A percentile compares a stretch with the other conserved stretches of the same genome.
phyloP scores from a whole-genome alignment of 2,113 vertebrate species.

The Urocolius indicus region DNA sequence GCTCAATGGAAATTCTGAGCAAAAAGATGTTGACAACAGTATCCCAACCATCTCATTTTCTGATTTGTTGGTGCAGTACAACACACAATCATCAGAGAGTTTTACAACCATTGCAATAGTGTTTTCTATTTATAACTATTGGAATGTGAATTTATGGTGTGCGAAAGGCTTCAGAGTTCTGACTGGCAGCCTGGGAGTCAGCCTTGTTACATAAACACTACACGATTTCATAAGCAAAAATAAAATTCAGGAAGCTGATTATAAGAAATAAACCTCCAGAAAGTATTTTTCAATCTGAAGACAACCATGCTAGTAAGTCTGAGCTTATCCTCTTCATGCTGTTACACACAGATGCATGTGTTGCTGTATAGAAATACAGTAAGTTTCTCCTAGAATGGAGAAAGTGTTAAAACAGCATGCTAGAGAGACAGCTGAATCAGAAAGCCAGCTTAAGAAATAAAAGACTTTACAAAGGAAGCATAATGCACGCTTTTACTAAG shows the following conservation, averaged over 20 bases:
- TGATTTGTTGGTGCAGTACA: constrained; percentile 47
- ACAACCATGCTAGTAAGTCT: background rate
- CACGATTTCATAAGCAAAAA: constrained; percentile 52
- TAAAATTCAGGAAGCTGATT: constrained; percentile 37
- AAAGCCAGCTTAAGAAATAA: background rate
- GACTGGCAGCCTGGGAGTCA: constrained; percentile 50
- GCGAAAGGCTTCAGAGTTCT: constrained; percentile 45
- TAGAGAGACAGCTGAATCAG: constrained; percentile 10
- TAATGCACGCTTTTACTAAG: constrained; percentile 29
- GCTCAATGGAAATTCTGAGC: constrained; percentile 57
- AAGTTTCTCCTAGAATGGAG: background rate
- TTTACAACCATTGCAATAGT: constrained; percentile 36
- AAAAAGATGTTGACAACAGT: constrained; percentile 57
- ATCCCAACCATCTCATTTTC: constrained; percentile 42
- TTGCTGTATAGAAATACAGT: background rate
- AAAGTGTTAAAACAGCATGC: background rate
- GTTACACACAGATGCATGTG: background rate
- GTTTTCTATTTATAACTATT: constrained; percentile 56
- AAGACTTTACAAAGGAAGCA: constrained; percentile 35
- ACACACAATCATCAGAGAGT: constrained; percentile 25
- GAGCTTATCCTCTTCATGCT: background rate
- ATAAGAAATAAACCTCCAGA: constrained; percentile 9
- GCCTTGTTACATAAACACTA: constrained; percentile 34
- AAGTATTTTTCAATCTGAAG: constrained; percentile 18
- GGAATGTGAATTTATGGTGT: constrained; percentile 67